These are phyloP conservation scores for Cephus pulcher DNA, from an alignment of 2,888 invertebrate species.

Conservation along the genomic window DNA sequence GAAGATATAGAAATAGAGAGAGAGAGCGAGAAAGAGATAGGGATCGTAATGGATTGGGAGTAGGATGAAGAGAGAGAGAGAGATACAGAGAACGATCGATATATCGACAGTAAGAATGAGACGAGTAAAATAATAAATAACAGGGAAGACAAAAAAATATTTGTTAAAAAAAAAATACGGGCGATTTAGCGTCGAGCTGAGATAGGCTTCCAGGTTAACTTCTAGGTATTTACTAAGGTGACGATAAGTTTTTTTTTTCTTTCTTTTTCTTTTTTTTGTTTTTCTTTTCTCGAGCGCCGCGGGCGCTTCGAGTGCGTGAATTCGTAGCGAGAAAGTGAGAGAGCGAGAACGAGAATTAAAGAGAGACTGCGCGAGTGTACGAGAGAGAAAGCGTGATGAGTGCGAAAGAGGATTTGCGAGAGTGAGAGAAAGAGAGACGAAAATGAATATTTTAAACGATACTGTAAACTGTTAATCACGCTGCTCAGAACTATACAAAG, in stretches of 20 bases:
- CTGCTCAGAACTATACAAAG: conserved; percentile 56
- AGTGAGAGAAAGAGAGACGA: conserved; percentile 8
- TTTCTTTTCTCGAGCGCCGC: background rate
- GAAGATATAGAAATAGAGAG: too few species aligned
- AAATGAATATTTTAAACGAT: conserved; percentile 63
- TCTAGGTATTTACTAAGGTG: conserved; percentile 60
- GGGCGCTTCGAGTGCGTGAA: background rate
- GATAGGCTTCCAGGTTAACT: conserved; percentile 66
- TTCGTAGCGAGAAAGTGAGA: background rate
- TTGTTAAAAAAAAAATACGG: conserved; percentile 28
- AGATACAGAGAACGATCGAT: background rate
- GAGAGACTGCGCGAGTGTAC: too few species aligned
- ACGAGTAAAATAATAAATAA: too few species aligned
- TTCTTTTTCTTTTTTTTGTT: too few species aligned
- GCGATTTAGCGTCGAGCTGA: conserved; percentile 60
- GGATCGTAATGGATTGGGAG: too few species aligned
- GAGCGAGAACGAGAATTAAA: background rate
- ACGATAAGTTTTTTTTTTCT: conserved; percentile 28
- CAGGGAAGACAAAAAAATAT: too few species aligned
- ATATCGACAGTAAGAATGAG: background rate
- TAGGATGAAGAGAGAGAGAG: background rate
- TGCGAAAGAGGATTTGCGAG: conserved; percentile 54
- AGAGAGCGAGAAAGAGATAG: too few species aligned
- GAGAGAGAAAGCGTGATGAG: conserved; percentile 36
- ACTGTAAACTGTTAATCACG: conserved; percentile 54